Conservation (phyloP, 2,113 vertebrate genomes). For the Rhinoderma darwinii region DNA sequence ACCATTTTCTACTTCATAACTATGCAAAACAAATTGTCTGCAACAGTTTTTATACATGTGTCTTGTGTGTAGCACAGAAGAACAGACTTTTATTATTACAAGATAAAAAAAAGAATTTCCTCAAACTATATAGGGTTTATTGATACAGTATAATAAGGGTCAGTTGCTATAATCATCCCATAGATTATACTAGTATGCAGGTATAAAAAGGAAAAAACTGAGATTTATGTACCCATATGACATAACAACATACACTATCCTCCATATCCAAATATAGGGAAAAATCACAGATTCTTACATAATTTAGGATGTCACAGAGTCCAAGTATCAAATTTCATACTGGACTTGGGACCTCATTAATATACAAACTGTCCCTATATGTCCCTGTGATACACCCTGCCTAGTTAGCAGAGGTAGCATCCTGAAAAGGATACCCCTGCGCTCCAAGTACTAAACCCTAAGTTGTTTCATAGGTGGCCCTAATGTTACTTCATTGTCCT, state of each 20-base stretch:
- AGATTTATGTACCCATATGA: neutral
- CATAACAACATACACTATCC: neutral
- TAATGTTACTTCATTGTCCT: neutral
- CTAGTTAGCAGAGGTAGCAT: neutral
- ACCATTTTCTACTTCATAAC: too few species aligned
- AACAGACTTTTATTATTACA: too few species aligned
- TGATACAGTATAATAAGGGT: too few species aligned
- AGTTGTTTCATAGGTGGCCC: too few species aligned
- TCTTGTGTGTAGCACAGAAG: too few species aligned
- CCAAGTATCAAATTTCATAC: neutral
- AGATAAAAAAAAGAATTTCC: too few species aligned
- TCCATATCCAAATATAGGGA: neutral
- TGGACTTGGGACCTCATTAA: neutral
- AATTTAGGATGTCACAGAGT: neutral
- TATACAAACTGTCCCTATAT: neutral
- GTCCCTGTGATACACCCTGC: neutral
- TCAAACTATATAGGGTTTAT: too few species aligned
- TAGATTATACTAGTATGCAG: neutral
- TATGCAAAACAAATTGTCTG: too few species aligned
- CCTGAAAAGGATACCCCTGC: too few species aligned
- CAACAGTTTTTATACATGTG: too few species aligned
- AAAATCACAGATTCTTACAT: neutral
- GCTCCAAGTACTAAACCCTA: neutral
- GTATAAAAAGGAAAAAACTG: neutral
- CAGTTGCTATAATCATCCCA: neutral